A percentile compares a stretch with the other conserved stretches of the same genome.
Evolutionary conservation across 2,113 vertebrate genomes (phyloP).

Genomic region (Sebastes fasciatus): DNA sequence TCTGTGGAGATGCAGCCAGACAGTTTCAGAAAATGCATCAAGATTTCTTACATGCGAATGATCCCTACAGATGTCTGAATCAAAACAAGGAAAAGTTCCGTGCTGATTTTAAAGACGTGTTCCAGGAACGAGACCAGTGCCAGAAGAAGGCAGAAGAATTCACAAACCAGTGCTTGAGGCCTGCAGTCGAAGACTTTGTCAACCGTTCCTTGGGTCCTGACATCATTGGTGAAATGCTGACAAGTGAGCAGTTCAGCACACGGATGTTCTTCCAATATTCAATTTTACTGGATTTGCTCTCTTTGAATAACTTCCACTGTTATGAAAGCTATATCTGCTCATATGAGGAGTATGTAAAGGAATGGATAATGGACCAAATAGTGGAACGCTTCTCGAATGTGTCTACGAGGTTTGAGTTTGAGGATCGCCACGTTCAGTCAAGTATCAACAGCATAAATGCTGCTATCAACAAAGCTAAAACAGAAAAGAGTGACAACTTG

Average conservation of each 20-base stretch:
- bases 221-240: conserved; percentile 69
- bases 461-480: conserved; percentile 46
- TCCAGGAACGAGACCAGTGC: conserved; percentile 68
- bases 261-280: conserved; percentile 59
- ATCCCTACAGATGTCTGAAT: conserved; percentile 52
- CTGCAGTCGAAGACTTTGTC: conserved; percentile 63
- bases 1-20: conserved; percentile 70
- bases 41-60: conserved; percentile 59
- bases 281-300: conserved; percentile 63
- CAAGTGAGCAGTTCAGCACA: conserved; percentile 45
- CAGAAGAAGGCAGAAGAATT: conserved; percentile 79
- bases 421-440: conserved; percentile 31
- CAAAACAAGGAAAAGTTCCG: conserved; percentile 50
- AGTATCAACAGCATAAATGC: conserved; percentile 40
- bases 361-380: conserved; percentile 49
- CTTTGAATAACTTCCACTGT: accelerated
- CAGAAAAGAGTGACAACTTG: background rate
- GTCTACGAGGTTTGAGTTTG: conserved; percentile 7
- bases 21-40: conserved; percentile 65
- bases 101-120: conserved; percentile 71
- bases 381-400: conserved; percentile 20
- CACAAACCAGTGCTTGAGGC: conserved; percentile 51
- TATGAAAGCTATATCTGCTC: background rate
- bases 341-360: conserved; percentile 57
- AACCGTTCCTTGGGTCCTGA: conserved; percentile 55